These are phyloP conservation scores for Sinocyclocheilus anshuiensis DNA, from an alignment of 2,113 vertebrate species.

Conservation along the genomic window DNA sequence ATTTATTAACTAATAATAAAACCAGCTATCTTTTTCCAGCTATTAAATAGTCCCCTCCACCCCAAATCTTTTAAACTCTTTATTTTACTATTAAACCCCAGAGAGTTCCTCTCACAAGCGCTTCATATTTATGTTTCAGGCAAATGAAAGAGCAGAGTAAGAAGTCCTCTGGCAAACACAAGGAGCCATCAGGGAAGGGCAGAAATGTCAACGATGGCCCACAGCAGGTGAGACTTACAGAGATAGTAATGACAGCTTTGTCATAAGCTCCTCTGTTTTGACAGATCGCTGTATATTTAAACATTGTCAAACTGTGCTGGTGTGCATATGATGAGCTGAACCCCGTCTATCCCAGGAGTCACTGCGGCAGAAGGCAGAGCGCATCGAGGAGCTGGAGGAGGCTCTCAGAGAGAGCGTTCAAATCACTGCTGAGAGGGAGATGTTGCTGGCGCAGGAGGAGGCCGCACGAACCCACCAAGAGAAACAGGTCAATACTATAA, in stretches of 20 bases:
- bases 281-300: background rate
- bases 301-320: background rate
- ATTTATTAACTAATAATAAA: background rate
- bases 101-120: slow-evolving; percentile 11
- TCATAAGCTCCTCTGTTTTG: background rate
- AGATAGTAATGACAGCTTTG: slow-evolving; percentile 2
- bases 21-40: background rate
- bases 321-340: slow-evolving; percentile 1
- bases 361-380: slow-evolving; percentile 92
- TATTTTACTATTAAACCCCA: background rate
- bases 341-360: slow-evolving; percentile 80
- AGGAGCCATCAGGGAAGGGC: slow-evolving; percentile 96
- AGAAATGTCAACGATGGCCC: slow-evolving; percentile 92
- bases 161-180: slow-evolving; percentile 95
- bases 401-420: slow-evolving; percentile 98
- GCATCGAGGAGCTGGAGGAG: slow-evolving; percentile 98
- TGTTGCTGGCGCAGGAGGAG: slow-evolving; percentile 98
- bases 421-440: slow-evolving; percentile 97
- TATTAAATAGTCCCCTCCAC: background rate
- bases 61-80: background rate
- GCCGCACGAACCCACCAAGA: slow-evolving; percentile 92
- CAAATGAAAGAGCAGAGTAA: slow-evolving; percentile 96
- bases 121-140: slow-evolving; percentile 69
- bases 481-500: slow-evolving; percentile 86
- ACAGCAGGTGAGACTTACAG: slow-evolving; percentile 79